phyloP scores from a whole-genome alignment of 2,888 invertebrate species.

The Therioaphis trifolii region DNA sequence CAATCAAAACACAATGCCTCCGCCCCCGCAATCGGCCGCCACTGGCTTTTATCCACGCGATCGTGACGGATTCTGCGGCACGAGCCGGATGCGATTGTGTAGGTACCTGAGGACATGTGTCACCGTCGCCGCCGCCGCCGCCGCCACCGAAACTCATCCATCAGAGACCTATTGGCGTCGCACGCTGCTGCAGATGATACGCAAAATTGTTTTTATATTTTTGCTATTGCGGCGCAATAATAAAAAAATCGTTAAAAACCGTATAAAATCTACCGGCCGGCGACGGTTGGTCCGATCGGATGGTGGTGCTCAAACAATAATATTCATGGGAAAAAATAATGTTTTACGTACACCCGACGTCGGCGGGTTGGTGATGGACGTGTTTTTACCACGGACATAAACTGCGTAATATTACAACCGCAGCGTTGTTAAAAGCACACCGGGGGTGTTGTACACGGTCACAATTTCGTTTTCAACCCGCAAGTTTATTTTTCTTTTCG shows the following conservation, averaged over 20 bases:
- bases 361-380: too few relatives aligned
- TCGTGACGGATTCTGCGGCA: slow-evolving; percentile 7
- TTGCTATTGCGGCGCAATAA: background rate
- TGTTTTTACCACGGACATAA: too few relatives aligned
- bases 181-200: slow-evolving; percentile 3
- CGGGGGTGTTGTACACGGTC: too few relatives aligned
- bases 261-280: slow-evolving; percentile 5
- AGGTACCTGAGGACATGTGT: slow-evolving; percentile 16
- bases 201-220: background rate
- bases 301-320: too few relatives aligned
- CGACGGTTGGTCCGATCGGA: too few relatives aligned
- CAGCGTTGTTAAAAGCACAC: too few relatives aligned
- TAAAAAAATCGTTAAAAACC: slow-evolving; percentile 21
- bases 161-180: slow-evolving; percentile 10
- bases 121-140: background rate
- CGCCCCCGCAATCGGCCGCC: slow-evolving; percentile 48
- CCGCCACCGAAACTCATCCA: slow-evolving; percentile 35
- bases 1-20: slow-evolving; percentile 58
- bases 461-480: too few relatives aligned
- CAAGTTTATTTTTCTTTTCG: too few relatives aligned
- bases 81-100: slow-evolving; percentile 24
- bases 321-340: too few relatives aligned
- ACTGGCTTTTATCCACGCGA: background rate
- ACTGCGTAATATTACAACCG: too few relatives aligned
- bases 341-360: too few relatives aligned